phyloP scores from a whole-genome alignment of 2,113 vertebrate genomes.

The Actinemys pallida region DNA sequence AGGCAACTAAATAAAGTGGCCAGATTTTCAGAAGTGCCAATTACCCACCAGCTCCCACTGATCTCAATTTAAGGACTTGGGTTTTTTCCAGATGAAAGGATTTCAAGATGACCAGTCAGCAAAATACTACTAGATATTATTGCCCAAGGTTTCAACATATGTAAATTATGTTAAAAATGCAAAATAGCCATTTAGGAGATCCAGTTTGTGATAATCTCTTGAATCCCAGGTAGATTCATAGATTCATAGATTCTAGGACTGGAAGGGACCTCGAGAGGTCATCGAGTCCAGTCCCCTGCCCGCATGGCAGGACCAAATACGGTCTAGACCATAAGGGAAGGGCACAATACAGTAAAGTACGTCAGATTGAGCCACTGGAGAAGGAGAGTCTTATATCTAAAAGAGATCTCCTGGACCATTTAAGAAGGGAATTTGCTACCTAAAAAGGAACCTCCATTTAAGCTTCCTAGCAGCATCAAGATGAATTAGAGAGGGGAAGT shows the following conservation, averaged over 20 bases:
- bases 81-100: not conserved
- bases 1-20: not conserved
- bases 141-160: not conserved
- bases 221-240: not conserved
- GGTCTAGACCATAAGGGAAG: not conserved
- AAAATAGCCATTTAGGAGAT: not conserved
- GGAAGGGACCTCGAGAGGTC: no score
- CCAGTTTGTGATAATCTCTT: not conserved
- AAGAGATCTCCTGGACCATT: not conserved
- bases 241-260: no score
- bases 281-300: no score
- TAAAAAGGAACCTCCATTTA: constrained; percentile 6
- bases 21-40: constrained; percentile 11
- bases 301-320: no score
- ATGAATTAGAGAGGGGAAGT: constrained; percentile 23
- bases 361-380: not conserved
- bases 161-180: not conserved
- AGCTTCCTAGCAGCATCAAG: constrained; percentile 29
- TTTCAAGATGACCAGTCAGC: not conserved
- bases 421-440: not conserved
- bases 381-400: not conserved
- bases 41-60: not conserved
- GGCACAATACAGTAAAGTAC: not conserved
- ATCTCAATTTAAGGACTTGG: not conserved
- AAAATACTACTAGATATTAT: not conserved